These are phyloP conservation scores for Onchidella celtica DNA, from an alignment of 2,888 invertebrate species.

Conservation along the genomic window DNA sequence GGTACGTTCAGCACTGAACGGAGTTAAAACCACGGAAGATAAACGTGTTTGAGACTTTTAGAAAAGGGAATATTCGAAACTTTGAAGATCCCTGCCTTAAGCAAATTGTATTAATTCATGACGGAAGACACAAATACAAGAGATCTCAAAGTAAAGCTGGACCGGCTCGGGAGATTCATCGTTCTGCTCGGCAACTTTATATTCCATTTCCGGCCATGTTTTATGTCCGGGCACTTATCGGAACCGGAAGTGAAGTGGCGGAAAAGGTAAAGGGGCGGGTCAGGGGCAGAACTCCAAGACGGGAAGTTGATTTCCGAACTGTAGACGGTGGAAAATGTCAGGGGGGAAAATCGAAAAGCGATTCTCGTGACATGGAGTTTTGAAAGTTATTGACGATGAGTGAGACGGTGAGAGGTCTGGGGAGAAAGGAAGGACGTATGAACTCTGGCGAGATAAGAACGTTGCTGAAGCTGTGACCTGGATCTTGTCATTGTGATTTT, in stretches of 20 bases:
- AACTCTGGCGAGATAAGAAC: too few species aligned
- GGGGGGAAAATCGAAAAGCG: constrained; percentile 21
- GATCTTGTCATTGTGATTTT: too few species aligned
- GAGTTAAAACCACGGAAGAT: too few species aligned
- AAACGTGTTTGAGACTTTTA: too few species aligned
- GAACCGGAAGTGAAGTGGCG: constrained; percentile 42
- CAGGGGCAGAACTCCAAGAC: constrained; percentile 7
- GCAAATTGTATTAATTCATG: constrained; percentile 45
- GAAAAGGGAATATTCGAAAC: too few species aligned
- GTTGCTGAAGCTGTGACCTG: too few species aligned
- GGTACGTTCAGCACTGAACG: too few species aligned
- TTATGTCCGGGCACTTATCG: constrained; percentile 40
- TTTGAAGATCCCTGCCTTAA: too few species aligned
- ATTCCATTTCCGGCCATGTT: constrained; percentile 49
- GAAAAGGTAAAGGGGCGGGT: constrained; percentile 29
- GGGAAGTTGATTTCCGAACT: constrained; percentile 33
- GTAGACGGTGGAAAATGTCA: constrained; percentile 8
- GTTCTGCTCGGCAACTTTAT: constrained; percentile 41
- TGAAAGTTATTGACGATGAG: background rate
- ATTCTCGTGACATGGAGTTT: constrained; percentile 33
- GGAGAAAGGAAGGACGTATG: background rate
- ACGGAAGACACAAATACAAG: constrained; percentile 44
- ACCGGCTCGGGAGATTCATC: constrained; percentile 12
- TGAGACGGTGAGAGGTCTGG: background rate
- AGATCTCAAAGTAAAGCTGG: constrained; percentile 17